Evolutionary conservation across 2,888 invertebrate genomes (phyloP), one percentile per base, ranked within the genome.

Genomic region (Strigamia transsilvanica): DNA sequence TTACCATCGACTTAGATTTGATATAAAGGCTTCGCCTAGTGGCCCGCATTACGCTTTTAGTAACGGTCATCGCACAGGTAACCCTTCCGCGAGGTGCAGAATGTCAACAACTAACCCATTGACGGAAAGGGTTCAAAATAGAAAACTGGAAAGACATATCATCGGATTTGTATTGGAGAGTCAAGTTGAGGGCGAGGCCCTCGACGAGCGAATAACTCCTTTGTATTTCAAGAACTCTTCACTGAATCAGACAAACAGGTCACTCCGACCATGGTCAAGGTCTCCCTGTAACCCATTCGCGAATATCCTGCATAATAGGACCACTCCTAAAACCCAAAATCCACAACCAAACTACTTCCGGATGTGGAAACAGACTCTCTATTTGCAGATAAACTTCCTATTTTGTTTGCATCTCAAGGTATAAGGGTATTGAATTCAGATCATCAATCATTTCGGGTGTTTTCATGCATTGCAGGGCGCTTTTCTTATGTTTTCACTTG

Each of bases 61-160:
- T 61, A 61, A 61, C 61, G 61, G 61, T 61, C 61, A 61, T 61
- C 61, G 61, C 61, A 61, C 61, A 61, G 61, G 2, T 61, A 61
- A 61, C 61, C 61, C 61, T 61, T 21, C 61, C 23, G 9, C 61
- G 12, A 61, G 38, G 38, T 38, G 38, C 4, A 10, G 46, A 61
- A 61, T 61, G 61, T 61, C 61, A 61, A 61, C 61, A 61, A 61
- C 23, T 61, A 61, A 18, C 61, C 46, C 23, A 61, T 61, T 61
- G 61, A 61, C 61, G 23, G 61, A 61, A 61, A 61, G 61, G 61
- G 61, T 61, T 61, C 21, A 61, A 61, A 61, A 61, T 61, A 61
- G 61, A 61, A 61, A 61, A 61, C 61, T 61, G 61, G 61, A 61
- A 61, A 61, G 61, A 61, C 61, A 61, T 61, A 61, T 61, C 61